Evolutionary conservation across 2,797 vertebrate genomes (phyloP), one percentile per base, ranked within the genome.

Genomic region (Garrulus glandarius): DNA sequence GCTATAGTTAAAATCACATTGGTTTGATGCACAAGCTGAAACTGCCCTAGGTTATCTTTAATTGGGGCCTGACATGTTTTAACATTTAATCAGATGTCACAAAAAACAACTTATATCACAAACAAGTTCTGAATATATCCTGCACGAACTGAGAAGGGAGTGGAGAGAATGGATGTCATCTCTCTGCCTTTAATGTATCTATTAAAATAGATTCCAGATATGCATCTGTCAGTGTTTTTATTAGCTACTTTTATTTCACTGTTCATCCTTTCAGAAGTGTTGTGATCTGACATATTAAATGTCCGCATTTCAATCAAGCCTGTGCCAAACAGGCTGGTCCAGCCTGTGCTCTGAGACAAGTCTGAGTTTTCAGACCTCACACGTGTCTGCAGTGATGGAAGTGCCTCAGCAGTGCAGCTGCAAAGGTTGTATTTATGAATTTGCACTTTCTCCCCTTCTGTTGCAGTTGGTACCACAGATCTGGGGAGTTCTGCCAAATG

Each of bases 1-100:
- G 71, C 72, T 80, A 3, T 18, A 50, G 84, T 53, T 84, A 80
- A 94, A 89, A 92, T 69, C 43, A 43, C 3, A 53, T 11, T 77
- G 53, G 60, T 60, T 92, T 93, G 68, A 80, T 96, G 81, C 81
- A 82, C 41, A 82, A 88, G 77, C 74, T 50, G 30, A 88, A 94
- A 79, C 76, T 93, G 83, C 89, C 78, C 46, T 22, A 61, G 86
- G 92, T 87, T 75, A 87, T 80, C 74, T 93, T 92, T 95, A 91
- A 59, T 43, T 80, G 84, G 27, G 52, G 44, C 36, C 68, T 92
- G 81, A 67, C 30, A 6, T 53, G 50, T 82, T 94, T 92, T 65
- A 79, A 3, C 89, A 82, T 59, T 84, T 91, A 93, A 89, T 74
- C 80, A 78, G 75, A 68, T 68, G 71, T 89, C 82, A 91, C 56